These are phyloP conservation scores for Erpetoichthys calabaricus DNA, from an alignment of 2,797 vertebrate genomes.

Conservation along the genomic window DNA sequence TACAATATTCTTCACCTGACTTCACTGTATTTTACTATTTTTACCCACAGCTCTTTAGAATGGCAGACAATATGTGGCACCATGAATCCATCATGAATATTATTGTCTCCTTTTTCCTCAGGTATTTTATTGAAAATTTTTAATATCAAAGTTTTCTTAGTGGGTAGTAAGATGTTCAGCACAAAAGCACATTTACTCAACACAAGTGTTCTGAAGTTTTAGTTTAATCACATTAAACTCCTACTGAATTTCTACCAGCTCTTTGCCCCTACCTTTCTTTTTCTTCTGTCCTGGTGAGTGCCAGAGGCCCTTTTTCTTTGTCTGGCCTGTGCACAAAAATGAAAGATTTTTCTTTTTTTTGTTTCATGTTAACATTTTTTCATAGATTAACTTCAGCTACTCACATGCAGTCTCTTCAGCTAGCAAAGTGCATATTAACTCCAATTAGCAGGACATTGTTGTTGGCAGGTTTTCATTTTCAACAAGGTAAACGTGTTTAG, in stretches of 20 bases:
- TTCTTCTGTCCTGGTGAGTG: neutral
- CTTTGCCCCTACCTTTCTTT: constrained; percentile 2
- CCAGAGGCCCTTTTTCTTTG: neutral
- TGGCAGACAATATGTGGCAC: too few relatives aligned
- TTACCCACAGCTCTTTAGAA: too few relatives aligned
- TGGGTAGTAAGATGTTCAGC: too few relatives aligned
- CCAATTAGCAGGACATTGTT: neutral
- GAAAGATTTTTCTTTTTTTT: constrained; percentile 3
- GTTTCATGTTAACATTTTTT: neutral
- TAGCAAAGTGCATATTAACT: neutral
- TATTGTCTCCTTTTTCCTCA: too few relatives aligned
- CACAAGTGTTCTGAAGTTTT: too few relatives aligned
- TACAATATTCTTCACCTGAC: too few relatives aligned
- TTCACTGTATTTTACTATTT: too few relatives aligned
- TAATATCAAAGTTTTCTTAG: too few relatives aligned
- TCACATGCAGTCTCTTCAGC: neutral
- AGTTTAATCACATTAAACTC: too few relatives aligned
- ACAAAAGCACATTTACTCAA: too few relatives aligned
- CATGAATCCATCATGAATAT: too few relatives aligned
- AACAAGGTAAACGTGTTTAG: neutral
- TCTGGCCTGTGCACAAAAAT: constrained; percentile 4
- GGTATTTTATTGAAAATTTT: too few relatives aligned
- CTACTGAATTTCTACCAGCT: neutral
- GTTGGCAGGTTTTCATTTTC: neutral
- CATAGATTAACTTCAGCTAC: neutral